Conservation (phyloP, 2,888 invertebrate species). For the Merodon equestris region DNA sequence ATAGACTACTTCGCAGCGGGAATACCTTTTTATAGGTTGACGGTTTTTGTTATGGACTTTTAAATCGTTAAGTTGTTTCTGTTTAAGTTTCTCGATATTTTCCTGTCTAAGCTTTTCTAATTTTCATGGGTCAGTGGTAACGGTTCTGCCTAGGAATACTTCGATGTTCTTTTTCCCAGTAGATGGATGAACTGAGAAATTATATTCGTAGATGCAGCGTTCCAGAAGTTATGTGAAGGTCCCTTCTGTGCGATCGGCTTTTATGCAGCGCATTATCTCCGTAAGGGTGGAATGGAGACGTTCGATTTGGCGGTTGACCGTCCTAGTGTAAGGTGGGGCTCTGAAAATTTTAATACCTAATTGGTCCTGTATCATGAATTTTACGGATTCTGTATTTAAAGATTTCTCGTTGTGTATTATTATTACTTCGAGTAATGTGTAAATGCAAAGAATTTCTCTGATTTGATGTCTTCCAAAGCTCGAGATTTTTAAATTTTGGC, state of each 20-base stretch:
- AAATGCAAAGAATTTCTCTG: conserved; percentile 7
- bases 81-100: background rate
- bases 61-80: background rate
- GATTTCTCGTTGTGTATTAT: conserved; percentile 44
- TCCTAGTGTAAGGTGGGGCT: conserved; percentile 18
- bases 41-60: background rate
- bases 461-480: conserved; percentile 2
- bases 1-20: conserved; percentile 3
- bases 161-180: conserved; percentile 1
- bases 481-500: conserved; percentile 8
- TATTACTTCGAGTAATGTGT: conserved; percentile 8
- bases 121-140: background rate
- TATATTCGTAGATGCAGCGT: conserved; percentile 24
- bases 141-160: background rate
- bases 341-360: too few species aligned
- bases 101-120: background rate
- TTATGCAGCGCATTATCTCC: conserved; percentile 26
- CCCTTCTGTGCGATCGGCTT: conserved; percentile 1
- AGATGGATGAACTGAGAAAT: conserved; percentile 32
- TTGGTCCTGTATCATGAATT: too few species aligned
- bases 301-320: conserved; percentile 44
- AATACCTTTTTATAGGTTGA: background rate
- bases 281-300: conserved; percentile 36
- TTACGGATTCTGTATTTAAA: conserved; percentile 15
- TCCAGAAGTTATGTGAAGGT: conserved; percentile 7